Evolutionary conservation across 1,140 invertebrate genomes (phyloP).

Genomic region (Eciton burchellii): DNA sequence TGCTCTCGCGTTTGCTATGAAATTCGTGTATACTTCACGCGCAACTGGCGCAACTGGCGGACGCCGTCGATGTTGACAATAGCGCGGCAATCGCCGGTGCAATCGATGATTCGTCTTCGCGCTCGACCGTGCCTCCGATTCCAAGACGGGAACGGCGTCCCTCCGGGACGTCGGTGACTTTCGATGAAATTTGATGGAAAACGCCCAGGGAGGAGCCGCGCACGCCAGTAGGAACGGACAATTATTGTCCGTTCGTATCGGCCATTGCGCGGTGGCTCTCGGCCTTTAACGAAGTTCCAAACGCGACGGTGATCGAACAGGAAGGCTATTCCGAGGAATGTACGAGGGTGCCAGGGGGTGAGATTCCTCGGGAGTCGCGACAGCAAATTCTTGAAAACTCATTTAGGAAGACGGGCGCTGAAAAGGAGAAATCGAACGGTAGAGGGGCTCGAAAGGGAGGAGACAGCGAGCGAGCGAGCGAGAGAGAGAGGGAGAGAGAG

Average conservation of each 20-base stretch:
- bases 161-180: neutral
- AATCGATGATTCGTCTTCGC: conserved; percentile 33
- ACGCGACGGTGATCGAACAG: conserved; percentile 20
- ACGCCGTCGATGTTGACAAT: conserved; percentile 36
- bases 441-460: neutral
- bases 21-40: conserved; percentile 26
- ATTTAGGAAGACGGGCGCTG: conserved; percentile 54
- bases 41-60: neutral
- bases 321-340: neutral
- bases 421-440: conserved; percentile 37
- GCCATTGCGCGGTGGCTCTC: conserved; percentile 24
- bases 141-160: neutral
- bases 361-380: conserved; percentile 11
- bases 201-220: neutral
- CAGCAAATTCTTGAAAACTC: conserved; percentile 61
- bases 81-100: conserved; percentile 2
- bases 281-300: conserved; percentile 47
- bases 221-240: conserved; percentile 34
- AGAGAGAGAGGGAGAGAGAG: neutral
- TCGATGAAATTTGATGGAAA: conserved; percentile 47
- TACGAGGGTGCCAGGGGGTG: neutral
- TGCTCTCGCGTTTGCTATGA: conserved; percentile 16
- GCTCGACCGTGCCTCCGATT: neutral
- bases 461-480: no score
- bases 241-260: conserved; percentile 47